Conservation (phyloP, 2,113 vertebrate genomes). For the Thamnophis sirtalis region DNA sequence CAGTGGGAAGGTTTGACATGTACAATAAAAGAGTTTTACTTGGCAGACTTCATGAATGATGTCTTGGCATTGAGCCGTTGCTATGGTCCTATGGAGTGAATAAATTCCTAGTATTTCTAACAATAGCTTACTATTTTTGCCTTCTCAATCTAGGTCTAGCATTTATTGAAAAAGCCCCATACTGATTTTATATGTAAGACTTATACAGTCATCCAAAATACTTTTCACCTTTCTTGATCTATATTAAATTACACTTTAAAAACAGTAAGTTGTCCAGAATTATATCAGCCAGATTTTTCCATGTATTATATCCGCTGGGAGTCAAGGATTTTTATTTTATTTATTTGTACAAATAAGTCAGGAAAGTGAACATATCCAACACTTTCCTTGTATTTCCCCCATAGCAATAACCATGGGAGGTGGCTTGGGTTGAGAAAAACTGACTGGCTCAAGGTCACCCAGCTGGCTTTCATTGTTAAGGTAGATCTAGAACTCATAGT, state of each 20-base stretch:
- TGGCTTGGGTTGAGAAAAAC: neutral
- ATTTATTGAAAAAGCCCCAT: neutral
- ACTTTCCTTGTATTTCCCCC: neutral
- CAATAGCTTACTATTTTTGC: constrained; percentile 55
- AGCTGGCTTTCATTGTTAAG: neutral
- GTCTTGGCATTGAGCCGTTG: constrained; percentile 63
- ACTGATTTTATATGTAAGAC: neutral
- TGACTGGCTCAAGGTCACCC: neutral
- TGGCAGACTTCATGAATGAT: constrained; percentile 70
- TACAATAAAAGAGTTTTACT: constrained; percentile 72
- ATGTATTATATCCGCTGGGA: neutral
- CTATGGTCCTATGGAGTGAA: constrained; percentile 62
- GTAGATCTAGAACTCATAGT: neutral
- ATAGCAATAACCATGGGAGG: neutral
- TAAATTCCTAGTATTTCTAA: constrained; percentile 56
- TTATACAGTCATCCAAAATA: neutral
- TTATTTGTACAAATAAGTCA: neutral
- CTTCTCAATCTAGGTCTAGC: constrained; percentile 13
- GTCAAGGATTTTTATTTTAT: neutral
- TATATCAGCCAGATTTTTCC: neutral
- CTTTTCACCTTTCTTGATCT: neutral
- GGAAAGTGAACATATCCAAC: neutral
- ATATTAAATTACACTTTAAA: neutral
- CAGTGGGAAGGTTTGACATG: constrained; percentile 75
- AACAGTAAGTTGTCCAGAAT: neutral